Evolutionary conservation across 2,113 vertebrate genomes (phyloP).

Genomic region (Danio rerio): GRCz12tu NC_133179.1:20241501-20242000

Average conservation of each 20-base stretch:
- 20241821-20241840: not conserved
- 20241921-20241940: conserved; percentile 37
- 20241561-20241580: not conserved
- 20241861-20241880: conserved; percentile 23
- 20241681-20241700: not conserved
- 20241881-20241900: conserved; percentile 40
- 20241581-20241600: not conserved
- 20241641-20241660: not conserved
- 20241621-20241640: conserved; percentile 23
- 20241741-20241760: not conserved
- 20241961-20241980: not conserved
- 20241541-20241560: not conserved
- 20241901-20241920: conserved; percentile 52
- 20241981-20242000: conserved; percentile 16
- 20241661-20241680: not conserved
- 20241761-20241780: conserved; percentile 20
- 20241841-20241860: not conserved
- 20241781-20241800: conserved; percentile 20
- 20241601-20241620: not conserved
- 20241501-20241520: not conserved
- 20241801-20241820: not conserved
- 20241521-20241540: conserved; percentile 1
- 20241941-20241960: conserved; percentile 20
- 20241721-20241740: conserved; percentile 2
- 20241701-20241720: not conserved